Percentiles rank a stretch among this genome's conserved stretches.
phyloP scores from a whole-genome alignment of 2,113 vertebrate genomes.

The Rana temporaria region DNA sequence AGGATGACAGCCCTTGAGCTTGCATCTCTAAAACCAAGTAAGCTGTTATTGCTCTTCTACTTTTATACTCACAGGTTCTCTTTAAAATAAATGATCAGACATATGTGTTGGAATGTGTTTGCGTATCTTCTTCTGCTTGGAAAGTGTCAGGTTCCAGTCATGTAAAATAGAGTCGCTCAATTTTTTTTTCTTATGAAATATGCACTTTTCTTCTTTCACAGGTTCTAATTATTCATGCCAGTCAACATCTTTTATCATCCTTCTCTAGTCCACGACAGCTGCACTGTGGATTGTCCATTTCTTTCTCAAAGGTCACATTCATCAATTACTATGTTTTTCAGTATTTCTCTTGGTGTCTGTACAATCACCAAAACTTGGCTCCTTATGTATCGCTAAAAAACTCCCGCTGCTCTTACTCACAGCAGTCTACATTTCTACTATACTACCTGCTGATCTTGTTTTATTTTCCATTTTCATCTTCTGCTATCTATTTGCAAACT shows the following conservation, averaged over 20 bases:
- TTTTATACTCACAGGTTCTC: no score
- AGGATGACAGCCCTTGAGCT: no score
- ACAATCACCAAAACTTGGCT: constrained; percentile 39
- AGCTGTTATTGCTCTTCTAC: no score
- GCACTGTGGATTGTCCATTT: constrained; percentile 38
- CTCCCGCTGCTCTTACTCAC: constrained; percentile 31
- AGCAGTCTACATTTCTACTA: constrained; percentile 33
- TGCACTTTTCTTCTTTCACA: constrained; percentile 45
- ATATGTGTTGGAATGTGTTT: constrained; percentile 5
- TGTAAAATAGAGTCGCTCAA: constrained; percentile 5
- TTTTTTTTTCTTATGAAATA: constrained; percentile 34
- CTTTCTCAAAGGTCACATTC: constrained; percentile 41
- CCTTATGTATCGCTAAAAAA: constrained; percentile 8
- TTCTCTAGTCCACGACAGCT: constrained; percentile 27
- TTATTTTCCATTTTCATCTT: constrained; percentile 40
- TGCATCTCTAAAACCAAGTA: no score
- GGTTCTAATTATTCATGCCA: constrained; percentile 48
- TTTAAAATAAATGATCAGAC: constrained; percentile 13
- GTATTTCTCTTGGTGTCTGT: constrained; percentile 7
- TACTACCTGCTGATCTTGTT: constrained; percentile 20
- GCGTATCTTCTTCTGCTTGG: constrained; percentile 30
- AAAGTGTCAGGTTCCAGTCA: constrained; percentile 15
- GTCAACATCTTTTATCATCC: constrained; percentile 42
- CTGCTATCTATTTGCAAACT: background rate
- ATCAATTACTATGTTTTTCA: constrained; percentile 38